Base-by-base conservation (phyloP, 1,140 invertebrate species). In the Colletes latitarsis region DNA sequence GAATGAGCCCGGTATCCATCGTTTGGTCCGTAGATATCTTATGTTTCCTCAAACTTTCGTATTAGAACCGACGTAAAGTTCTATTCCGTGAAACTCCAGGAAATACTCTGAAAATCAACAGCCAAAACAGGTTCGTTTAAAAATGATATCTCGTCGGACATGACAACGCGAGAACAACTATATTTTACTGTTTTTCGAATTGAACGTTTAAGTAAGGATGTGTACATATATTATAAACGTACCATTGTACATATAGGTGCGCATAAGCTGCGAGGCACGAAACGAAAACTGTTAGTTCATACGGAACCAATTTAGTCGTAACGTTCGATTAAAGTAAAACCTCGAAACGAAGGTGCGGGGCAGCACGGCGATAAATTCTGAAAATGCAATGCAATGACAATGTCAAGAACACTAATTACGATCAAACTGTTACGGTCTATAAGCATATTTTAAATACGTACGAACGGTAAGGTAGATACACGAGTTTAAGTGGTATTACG, bases 371-470 rank as follows among this genome's bases (percentile, higher is more conserved):
- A 70, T 14, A 71, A 43, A 85, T 78, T 87, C 74, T 41, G 46
- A 57, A 52, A 70, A 82, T 71, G 77, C 77, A 76, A 82, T 78
- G 81, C 74, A 85, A 77, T 60, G 53, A 83, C 49, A 76, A 85
- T 71, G 75, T 87, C 46, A 79, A 77, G 64, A 76, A 72, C n/a
- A n/a, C 39, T 72, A 46, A 60, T 60, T 52, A 19, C 49, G 60
- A 49, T 67, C 55, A 57, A 82, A 67, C 74, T 81, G 63, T 85
- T 58, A 84, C 41, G 41, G 76, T 43, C 64, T 87, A 49, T 12
- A 78, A 85, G 73, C 53, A 86, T 88, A 86, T 88, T 89, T 89
- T 88, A 88, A 88, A 89, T 89, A 89, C 83, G 57, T 84, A 86
- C 64, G 74, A 78, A 68, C 58, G 53, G 76, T 83, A 70, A 64